These are phyloP conservation scores for Spilarctia lutea DNA, from an alignment of 2,888 invertebrate species.

Conservation along the genomic window DNA sequence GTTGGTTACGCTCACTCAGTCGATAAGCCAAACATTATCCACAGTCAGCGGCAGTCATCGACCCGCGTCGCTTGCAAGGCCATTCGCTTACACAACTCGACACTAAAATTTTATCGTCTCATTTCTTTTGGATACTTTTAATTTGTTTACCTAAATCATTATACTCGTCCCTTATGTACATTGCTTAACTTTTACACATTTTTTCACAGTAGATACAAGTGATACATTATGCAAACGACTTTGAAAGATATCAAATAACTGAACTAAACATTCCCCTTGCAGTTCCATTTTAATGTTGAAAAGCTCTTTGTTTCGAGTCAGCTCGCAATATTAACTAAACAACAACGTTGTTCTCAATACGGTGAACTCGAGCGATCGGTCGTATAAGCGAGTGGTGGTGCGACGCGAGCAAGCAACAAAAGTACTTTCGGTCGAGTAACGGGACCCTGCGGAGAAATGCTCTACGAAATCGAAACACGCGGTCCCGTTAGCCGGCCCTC, in stretches of 20 bases:
- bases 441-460: slow-evolving; percentile 85
- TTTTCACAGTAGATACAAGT: slow-evolving; percentile 15
- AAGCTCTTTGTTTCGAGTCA: slow-evolving; percentile 74
- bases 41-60: slow-evolving; percentile 73
- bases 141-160: slow-evolving; percentile 41
- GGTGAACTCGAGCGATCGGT: slow-evolving; percentile 79
- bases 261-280: slow-evolving; percentile 52
- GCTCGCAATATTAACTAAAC: slow-evolving; percentile 70
- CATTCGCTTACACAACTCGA: slow-evolving; percentile 80
- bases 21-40: slow-evolving; percentile 81
- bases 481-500: slow-evolving; percentile 84
- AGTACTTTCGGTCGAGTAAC: slow-evolving; percentile 86
- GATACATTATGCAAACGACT: slow-evolving; percentile 52
- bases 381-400: slow-evolving; percentile 61
- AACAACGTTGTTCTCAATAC: slow-evolving; percentile 76
- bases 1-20: slow-evolving; percentile 72
- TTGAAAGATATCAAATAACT: slow-evolving; percentile 55
- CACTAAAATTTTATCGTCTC: slow-evolving; percentile 69
- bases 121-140: slow-evolving; percentile 48
- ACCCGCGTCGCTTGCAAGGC: slow-evolving; percentile 77
- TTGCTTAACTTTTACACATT: slow-evolving; percentile 25
- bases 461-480: slow-evolving; percentile 87
- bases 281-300: slow-evolving; percentile 63
- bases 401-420: slow-evolving; percentile 74
- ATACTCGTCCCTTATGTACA: slow-evolving; percentile 23